Conservation (phyloP, 1,140 invertebrate species). For the Achroia grisella region DNA sequence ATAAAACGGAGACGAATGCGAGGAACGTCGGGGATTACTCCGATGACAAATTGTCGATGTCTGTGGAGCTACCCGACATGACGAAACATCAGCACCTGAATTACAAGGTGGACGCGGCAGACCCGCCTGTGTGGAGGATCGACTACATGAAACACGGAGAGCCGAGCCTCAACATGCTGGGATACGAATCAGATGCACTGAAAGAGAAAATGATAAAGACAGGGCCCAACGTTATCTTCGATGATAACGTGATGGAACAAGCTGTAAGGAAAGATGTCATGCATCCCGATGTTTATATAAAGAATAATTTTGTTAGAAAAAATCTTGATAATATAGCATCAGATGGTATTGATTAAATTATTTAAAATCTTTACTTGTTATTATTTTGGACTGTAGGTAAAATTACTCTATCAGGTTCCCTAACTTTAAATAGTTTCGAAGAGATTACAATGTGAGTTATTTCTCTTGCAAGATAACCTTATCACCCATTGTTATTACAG, state of each 20-base stretch:
- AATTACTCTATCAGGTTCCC: too few species aligned
- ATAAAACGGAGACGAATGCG: constrained; percentile 19
- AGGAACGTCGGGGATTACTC: constrained; percentile 31
- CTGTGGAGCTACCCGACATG: constrained; percentile 35
- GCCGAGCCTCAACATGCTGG: constrained; percentile 36
- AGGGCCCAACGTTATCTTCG: constrained; percentile 24
- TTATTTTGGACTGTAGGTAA: too few species aligned
- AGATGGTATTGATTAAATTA: constrained; percentile 24
- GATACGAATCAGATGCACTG: constrained; percentile 19
- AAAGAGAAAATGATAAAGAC: constrained; percentile 34
- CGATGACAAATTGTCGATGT: constrained; percentile 48
- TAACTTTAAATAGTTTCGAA: too few species aligned
- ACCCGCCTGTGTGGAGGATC: constrained; percentile 48
- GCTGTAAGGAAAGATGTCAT: constrained; percentile 31
- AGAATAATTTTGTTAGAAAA: constrained; percentile 45
- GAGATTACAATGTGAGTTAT: too few species aligned
- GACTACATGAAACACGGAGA: constrained; percentile 57
- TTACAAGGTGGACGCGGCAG: constrained; percentile 30
- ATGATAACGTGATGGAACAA: constrained; percentile 18
- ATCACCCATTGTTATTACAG: too few species aligned
- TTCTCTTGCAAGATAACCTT: too few species aligned
- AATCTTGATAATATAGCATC: constrained; percentile 25
- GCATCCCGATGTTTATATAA: constrained; percentile 51
- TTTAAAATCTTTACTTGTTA: too few species aligned
- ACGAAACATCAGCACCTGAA: constrained; percentile 24